Base-by-base conservation (phyloP, 2,888 invertebrate species). In the Apotomis turbidana region DNA sequence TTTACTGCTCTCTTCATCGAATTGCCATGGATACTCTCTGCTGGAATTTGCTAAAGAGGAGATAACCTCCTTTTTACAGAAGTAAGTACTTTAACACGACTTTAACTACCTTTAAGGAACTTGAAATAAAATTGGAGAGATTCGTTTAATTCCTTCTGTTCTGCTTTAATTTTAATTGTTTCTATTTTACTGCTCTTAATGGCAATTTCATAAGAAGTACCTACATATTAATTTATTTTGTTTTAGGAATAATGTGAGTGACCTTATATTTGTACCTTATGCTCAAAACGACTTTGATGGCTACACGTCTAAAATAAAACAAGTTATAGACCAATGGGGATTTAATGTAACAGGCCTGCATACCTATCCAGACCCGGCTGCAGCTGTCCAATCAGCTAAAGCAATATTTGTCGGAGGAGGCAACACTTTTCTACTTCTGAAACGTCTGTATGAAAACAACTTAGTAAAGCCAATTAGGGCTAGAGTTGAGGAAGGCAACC, bases 401-500 rank as follows among this genome's bases (percentile, higher is more conserved):
- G 96, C 96, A 44, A 95, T 97, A 77, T 97, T 96, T 86, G 88
- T 97, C 51, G 97, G 97, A 8, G 97, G 97, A 62, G 97, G 97
- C 59, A 97, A 97, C 83, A 97, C 97, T 36, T 97, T 97, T 86
- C 90, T 95, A 15, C 91, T 97, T 27, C 85, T 97, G 38, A 96
- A 96, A 84, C 91, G 94, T 0, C 87, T 97, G 5, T 97, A 97
- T 83, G 96, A 96, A 41, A 88, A 95, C 54, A 89, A 96, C 70
- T 87, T 97, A 57, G 87, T 97, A 3, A 91, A 94, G 46, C 80
- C 94, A 2, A 96, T 97, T 75, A 92, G 94, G 66, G 91, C 94
- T 57, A 91, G 94, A 79, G 96, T 97, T 3, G 80, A 96, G 59
- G 84, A 94, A 80, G 95, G 95, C 61, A 95, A 95, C 5, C 82